Percentiles rank a stretch among this genome's conserved stretches.
Conservation (phyloP, 1,140 invertebrate species). For the Neodiprion lecontei region DNA sequence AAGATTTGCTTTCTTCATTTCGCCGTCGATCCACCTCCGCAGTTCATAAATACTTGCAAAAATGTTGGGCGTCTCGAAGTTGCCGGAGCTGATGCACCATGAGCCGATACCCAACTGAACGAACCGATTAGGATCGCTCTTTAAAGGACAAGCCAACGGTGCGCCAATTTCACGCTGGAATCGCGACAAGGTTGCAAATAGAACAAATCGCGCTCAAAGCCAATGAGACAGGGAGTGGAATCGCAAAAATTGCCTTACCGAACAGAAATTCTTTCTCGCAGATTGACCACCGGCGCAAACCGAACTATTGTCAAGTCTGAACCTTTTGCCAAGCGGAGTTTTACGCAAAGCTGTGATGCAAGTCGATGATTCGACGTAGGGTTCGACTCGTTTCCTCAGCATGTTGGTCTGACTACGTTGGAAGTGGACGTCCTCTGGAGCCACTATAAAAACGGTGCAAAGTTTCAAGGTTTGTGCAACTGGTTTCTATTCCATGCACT, state of each 20-base stretch:
- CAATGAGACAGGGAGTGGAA: background rate
- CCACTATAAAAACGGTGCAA: background rate
- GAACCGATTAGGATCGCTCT: slow-evolving; percentile 31
- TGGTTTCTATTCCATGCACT: background rate
- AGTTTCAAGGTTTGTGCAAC: background rate
- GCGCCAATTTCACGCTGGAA: slow-evolving; percentile 63
- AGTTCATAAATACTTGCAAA: background rate
- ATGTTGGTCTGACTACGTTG: background rate
- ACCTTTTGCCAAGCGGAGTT: slow-evolving; percentile 42
- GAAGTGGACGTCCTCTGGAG: background rate
- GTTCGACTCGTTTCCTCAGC: background rate
- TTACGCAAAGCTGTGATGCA: slow-evolving; percentile 30
- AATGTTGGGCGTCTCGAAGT: background rate
- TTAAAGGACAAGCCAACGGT: slow-evolving; percentile 55
- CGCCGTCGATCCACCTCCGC: background rate
- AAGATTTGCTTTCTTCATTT: background rate
- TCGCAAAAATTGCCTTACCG: background rate
- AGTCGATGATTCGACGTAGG: background rate
- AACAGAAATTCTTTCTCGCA: slow-evolving; percentile 53
- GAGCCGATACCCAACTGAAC: slow-evolving; percentile 60
- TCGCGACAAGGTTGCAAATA: background rate
- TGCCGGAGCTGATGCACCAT: slow-evolving; percentile 56
- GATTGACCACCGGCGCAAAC: slow-evolving; percentile 51
- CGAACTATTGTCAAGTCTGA: slow-evolving; percentile 50
- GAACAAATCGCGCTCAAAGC: background rate